phyloP scores from a whole-genome alignment of 2,888 invertebrate genomes.

The Drosophila subsilvestris region DNA sequence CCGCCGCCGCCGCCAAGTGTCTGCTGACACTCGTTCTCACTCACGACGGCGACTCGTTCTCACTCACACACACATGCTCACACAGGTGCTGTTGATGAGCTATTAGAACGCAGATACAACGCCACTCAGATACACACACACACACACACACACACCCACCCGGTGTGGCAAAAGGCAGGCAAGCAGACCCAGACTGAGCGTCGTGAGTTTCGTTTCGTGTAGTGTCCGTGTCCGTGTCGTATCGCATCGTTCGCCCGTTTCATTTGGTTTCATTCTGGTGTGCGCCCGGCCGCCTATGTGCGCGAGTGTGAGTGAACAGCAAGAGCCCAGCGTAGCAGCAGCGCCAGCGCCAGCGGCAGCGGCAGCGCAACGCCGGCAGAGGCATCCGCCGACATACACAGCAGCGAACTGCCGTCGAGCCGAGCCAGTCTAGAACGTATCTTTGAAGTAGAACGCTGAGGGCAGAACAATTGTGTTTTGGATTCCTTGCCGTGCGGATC shows the following conservation, averaged over 20 bases:
- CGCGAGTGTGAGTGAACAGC: constrained; percentile 23
- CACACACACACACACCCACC: constrained; percentile 38
- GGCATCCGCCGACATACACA: constrained; percentile 33
- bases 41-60: constrained; percentile 9
- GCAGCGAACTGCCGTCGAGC: constrained; percentile 48
- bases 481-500: constrained; percentile 82
- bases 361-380: constrained; percentile 13
- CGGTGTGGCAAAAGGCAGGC: constrained; percentile 23
- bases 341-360: constrained; percentile 9
- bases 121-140: constrained; percentile 1
- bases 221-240: not conserved
- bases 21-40: constrained; percentile 45
- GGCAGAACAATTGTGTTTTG: constrained; percentile 83
- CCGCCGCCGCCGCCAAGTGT: constrained; percentile 57
- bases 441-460: constrained; percentile 81
- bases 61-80: constrained; percentile 32
- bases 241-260: constrained; percentile 55
- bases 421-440: constrained; percentile 80
- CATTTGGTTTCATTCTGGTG: constrained; percentile 57
- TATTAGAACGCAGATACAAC: constrained; percentile 6
- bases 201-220: not conserved
- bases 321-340: constrained; percentile 24
- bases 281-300: constrained; percentile 10
- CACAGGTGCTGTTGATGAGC: constrained; percentile 48
- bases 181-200: constrained; percentile 4